phyloP scores from a whole-genome alignment of 2,113 vertebrate species.

The Tenebrosternarchus preto region DNA sequence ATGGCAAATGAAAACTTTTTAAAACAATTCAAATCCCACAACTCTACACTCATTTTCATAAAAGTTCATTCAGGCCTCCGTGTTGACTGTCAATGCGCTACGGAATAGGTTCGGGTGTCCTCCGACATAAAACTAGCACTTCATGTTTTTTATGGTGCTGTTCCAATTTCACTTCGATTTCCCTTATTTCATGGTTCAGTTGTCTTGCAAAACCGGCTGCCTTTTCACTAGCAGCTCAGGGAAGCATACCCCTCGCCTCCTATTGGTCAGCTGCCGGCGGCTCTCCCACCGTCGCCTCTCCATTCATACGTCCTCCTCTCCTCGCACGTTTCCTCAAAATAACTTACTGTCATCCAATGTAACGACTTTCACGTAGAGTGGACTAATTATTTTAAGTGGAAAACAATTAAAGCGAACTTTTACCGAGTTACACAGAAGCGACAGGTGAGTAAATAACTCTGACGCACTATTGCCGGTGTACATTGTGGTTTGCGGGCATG shows the following conservation, averaged over 20 bases:
- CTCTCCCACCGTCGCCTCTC: constrained; percentile 47
- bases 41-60: neutral
- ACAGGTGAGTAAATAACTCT: constrained; percentile 69
- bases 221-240: constrained; percentile 36
- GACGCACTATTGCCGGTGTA: neutral
- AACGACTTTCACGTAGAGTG: constrained; percentile 60
- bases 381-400: constrained; percentile 66
- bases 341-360: constrained; percentile 71
- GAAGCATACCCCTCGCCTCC: constrained; percentile 24
- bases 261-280: constrained; percentile 11
- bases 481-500: neutral
- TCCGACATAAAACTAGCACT: constrained; percentile 13
- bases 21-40: no score
- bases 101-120: constrained; percentile 16
- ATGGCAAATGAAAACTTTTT: no score
- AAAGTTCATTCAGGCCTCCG: neutral
- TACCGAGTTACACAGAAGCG: constrained; percentile 46
- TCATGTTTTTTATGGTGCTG: constrained; percentile 58
- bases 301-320: constrained; percentile 72
- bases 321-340: constrained; percentile 69
- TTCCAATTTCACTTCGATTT: constrained; percentile 62
- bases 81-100: neutral
- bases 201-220: constrained; percentile 35
- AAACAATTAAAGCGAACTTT: constrained; percentile 45
- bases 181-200: constrained; percentile 76